Evolutionary conservation across 2,113 vertebrate genomes (phyloP).

Genomic region (Cisticola juncidis): DNA sequence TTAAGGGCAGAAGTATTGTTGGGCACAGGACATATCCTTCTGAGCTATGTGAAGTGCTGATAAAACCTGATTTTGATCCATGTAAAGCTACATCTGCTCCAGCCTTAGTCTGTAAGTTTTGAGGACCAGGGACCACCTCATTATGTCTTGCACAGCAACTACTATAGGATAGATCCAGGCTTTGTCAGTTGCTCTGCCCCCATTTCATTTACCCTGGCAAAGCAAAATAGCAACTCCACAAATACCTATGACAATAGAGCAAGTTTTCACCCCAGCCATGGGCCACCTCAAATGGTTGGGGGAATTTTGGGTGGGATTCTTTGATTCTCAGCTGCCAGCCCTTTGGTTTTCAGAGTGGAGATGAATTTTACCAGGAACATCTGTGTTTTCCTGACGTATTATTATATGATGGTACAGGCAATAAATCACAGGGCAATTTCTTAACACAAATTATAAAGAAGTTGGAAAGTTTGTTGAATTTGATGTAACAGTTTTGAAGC

Average conservation of each 20-base stretch:
- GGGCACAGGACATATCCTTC: background rate
- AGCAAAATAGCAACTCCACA: background rate
- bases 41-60: background rate
- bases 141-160: background rate
- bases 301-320: background rate
- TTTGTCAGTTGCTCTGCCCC: background rate
- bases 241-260: background rate
- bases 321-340: background rate
- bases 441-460: background rate
- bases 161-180: background rate
- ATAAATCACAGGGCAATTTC: background rate
- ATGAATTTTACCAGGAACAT: background rate
- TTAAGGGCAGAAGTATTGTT: background rate
- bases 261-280: background rate
- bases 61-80: background rate
- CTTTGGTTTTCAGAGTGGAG: background rate
- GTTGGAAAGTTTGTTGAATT: background rate
- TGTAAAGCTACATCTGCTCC: background rate
- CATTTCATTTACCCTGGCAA: background rate
- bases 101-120: background rate
- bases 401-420: background rate
- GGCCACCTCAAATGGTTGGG: background rate
- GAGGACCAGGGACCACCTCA: background rate
- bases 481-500: background rate
- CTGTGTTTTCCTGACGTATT: background rate